A percentile compares a stretch with the other conserved stretches of the same genome.
Evolutionary conservation across 2,113 vertebrate species (phyloP).

Genomic region (Nettapus auritus): DNA sequence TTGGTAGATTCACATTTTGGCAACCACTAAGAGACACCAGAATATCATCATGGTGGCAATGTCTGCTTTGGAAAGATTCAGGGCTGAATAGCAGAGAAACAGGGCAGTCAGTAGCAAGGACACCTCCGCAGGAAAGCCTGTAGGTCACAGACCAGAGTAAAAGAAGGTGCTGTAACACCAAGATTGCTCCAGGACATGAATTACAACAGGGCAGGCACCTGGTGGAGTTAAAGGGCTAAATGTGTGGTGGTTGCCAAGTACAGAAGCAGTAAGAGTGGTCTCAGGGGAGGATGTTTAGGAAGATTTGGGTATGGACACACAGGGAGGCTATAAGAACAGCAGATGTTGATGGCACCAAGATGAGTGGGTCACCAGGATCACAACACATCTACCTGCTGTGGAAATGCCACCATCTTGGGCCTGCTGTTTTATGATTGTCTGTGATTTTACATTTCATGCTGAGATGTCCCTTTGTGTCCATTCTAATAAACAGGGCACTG

Average conservation of each 20-base stretch:
- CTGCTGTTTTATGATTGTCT: background rate
- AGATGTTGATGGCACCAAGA: background rate
- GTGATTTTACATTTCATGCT: background rate
- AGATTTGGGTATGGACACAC: background rate
- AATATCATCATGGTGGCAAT: background rate
- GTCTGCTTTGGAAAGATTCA: background rate
- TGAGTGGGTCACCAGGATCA: background rate
- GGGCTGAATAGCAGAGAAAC: background rate
- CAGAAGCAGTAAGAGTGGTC: background rate
- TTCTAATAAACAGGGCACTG: background rate
- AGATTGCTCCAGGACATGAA: background rate
- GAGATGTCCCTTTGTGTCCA: background rate
- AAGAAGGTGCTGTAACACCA: background rate
- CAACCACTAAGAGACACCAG: background rate
- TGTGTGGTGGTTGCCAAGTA: background rate
- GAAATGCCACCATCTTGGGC: background rate
- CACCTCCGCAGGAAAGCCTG: background rate
- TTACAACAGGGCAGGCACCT: background rate
- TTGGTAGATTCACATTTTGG: background rate
- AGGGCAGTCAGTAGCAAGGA: background rate
- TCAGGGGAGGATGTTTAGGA: background rate
- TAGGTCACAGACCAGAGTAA: background rate
- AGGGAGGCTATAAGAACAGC: background rate
- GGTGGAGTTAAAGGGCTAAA: background rate
- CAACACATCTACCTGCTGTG: background rate